A percentile compares a stretch with the other conserved stretches of the same genome.
Conservation (phyloP, 1,140 invertebrate species). For the Pseudomyrmex flavicornis region DNA sequence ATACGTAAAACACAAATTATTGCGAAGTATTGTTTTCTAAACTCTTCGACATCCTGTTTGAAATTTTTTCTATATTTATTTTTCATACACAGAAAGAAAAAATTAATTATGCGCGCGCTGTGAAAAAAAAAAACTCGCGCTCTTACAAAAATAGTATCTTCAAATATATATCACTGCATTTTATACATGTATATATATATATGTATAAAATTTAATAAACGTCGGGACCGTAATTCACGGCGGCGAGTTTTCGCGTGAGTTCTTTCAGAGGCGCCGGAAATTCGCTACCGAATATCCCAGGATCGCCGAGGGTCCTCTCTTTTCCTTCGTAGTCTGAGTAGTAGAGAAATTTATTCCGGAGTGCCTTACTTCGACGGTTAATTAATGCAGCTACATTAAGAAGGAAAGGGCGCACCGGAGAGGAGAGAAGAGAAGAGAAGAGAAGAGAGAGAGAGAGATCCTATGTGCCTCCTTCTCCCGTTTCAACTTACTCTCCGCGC, state of each 20-base stretch:
- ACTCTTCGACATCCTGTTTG: no score
- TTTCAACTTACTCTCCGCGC: constrained; percentile 21
- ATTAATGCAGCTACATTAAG: constrained; percentile 77
- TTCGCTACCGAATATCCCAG: constrained; percentile 36
- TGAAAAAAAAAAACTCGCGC: no score
- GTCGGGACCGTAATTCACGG: background rate
- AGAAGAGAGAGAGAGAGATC: background rate
- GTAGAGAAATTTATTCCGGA: constrained; percentile 68
- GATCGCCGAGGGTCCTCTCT: constrained; percentile 55
- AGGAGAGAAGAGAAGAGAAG: background rate
- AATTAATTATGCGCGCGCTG: no score
- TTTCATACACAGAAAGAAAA: no score
- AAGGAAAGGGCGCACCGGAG: constrained; percentile 51
- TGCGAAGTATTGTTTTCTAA: no score
- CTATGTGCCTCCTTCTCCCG: constrained; percentile 5
- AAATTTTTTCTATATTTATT: no score
- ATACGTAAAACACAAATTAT: background rate
- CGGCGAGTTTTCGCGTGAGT: background rate
- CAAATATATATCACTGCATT: no score
- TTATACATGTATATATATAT: no score
- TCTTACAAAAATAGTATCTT: no score
- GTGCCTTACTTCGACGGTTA: constrained; percentile 71
- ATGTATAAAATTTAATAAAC: background rate
- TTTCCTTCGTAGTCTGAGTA: constrained; percentile 22
- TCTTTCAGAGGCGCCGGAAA: constrained; percentile 7